Base-by-base conservation (phyloP, 1,140 invertebrate species). In the Neocloeon triangulifer region DNA sequence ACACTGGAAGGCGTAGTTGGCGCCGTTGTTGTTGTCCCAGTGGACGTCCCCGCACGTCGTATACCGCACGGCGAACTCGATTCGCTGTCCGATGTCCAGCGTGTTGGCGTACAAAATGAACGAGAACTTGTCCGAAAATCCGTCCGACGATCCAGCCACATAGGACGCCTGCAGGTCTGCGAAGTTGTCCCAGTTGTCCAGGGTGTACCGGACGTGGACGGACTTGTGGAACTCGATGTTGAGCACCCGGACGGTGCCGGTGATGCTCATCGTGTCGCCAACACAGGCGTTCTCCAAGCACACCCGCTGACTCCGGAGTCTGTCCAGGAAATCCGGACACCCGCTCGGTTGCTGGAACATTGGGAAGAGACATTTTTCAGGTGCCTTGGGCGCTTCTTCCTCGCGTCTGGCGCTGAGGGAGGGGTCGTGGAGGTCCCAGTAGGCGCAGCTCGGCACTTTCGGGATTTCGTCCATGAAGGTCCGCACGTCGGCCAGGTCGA, bases 151-250 rank as follows among this genome's bases (percentile, higher is more conserved):
- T 41, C 80, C 77, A 22, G 68, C 61, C 19, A 89, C 69, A 49
- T 94, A 94, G 4, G 61, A 69, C 1, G 82, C 70, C 41, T 71
- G 67, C 31, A 85, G 55, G 41, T 96, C 88, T 18, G 68, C 66
- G 49, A 66, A 81, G 18, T 69, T 79, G 34, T 62, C 61, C 89
- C 88, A 96, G 14, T 66, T 63, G 49, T 92, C 80, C 39, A 77
- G 59, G 0, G 77, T 76, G 50, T 88, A 91, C 25, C 88, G 63
- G 23, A 92, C 64, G 40, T 76, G 67, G 9, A 94, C 84, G 15
- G 66, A 72, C 57, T 96, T 95, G 45, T 92, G 70, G 51, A 79
- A 95, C 46, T 82, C 75, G 25, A 94, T 51, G 52, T 94, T 95
- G 23, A 80, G 57, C 6, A 94, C 88, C 16, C 85, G 62, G 3